phyloP scores from a whole-genome alignment of 2,113 vertebrate genomes.

The Equus quagga region DNA sequence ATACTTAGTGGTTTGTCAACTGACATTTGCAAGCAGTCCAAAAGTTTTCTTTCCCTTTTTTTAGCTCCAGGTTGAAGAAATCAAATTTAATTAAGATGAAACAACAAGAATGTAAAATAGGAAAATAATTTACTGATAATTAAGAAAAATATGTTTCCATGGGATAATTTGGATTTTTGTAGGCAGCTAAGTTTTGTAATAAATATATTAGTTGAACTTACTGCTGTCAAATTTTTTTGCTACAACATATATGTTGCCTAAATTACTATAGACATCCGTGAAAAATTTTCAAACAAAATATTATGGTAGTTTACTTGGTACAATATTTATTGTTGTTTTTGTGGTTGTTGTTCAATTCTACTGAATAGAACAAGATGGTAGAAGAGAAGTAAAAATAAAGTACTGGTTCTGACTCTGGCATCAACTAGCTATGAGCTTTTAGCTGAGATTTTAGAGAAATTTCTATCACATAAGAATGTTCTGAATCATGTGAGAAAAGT shows the following conservation, averaged over 20 bases:
- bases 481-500: neutral
- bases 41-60: slow-evolving; percentile 40
- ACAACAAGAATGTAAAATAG: slow-evolving; percentile 61
- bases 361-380: neutral
- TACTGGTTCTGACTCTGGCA: neutral
- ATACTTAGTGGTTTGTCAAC: slow-evolving; percentile 73
- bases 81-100: slow-evolving; percentile 64
- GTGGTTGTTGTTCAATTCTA: neutral
- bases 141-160: neutral
- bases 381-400: neutral
- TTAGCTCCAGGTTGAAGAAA: slow-evolving; percentile 64
- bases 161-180: neutral
- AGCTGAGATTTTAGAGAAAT: slow-evolving; percentile 1
- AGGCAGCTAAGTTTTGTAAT: neutral
- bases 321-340: neutral
- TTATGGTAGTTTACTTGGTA: neutral
- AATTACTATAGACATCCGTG: neutral
- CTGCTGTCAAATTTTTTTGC: neutral
- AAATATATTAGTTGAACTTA: neutral
- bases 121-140: slow-evolving; percentile 62
- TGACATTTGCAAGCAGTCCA: slow-evolving; percentile 71
- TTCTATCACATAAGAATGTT: neutral
- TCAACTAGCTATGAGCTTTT: neutral
- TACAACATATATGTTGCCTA: neutral
- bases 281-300: neutral